Percentiles rank a stretch among this genome's conserved stretches.
Evolutionary conservation across 1,140 invertebrate species (phyloP).

Genomic region (Manduca sexta): DNA sequence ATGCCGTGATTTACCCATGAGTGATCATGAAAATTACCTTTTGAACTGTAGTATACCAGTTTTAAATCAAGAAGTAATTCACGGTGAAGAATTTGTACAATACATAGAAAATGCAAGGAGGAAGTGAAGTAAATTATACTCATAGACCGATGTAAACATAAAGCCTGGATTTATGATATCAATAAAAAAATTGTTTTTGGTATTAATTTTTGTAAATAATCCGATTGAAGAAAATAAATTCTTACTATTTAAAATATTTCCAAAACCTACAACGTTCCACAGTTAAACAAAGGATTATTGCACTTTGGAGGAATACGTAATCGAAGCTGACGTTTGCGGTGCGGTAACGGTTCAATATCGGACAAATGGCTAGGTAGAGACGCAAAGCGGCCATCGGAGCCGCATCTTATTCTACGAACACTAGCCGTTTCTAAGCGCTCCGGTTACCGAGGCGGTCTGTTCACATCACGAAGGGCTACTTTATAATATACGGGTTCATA

Average conservation of each 20-base stretch:
- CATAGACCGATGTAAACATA: no score
- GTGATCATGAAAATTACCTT: slow-evolving; percentile 30
- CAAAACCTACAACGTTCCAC: no score
- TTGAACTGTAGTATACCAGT: slow-evolving; percentile 25
- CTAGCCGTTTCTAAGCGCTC: slow-evolving; percentile 19
- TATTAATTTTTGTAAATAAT: no score
- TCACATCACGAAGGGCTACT: background rate
- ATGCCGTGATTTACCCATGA: slow-evolving; percentile 29
- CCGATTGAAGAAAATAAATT: no score
- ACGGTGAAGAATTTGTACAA: slow-evolving; percentile 34
- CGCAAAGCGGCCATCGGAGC: slow-evolving; percentile 46
- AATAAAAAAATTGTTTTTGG: no score
- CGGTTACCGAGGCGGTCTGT: background rate
- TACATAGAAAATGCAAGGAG: slow-evolving; percentile 19
- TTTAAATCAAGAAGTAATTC: slow-evolving; percentile 30
- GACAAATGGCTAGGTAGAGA: slow-evolving; percentile 33
- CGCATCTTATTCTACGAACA: slow-evolving; percentile 37
- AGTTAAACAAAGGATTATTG: slow-evolving; percentile 1
- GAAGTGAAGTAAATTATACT: no score
- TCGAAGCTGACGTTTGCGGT: slow-evolving; percentile 22
- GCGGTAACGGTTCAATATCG: slow-evolving; percentile 41
- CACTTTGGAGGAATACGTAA: slow-evolving; percentile 11
- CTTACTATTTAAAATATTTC: no score
- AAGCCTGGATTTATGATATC: no score
- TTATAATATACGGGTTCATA: no score